Base-by-base conservation (phyloP, 2,113 vertebrate species). In the Saccopteryx leptura region DNA sequence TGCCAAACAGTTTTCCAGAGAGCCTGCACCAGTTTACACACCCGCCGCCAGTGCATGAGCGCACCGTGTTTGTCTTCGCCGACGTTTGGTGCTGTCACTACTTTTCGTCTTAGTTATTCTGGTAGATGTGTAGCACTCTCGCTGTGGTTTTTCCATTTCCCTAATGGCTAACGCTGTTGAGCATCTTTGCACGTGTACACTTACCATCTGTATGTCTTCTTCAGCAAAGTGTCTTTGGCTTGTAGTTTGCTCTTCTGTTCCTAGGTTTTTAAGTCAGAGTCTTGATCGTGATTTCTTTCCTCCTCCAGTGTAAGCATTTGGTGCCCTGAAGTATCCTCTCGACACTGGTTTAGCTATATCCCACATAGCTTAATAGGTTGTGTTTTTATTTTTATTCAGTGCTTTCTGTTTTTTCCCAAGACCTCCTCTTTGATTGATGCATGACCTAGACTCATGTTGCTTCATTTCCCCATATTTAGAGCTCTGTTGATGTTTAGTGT, bases 171-270 rank as follows among this genome's bases (percentile, higher is more conserved):
- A 12, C 63, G 26, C 65, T 66, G 69, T 88, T 61, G 60, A 78
- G n/a, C 61, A 14, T 66, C 74, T 66, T 78, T 39, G 24, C 46
- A n/a, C 61, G 31, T 78, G 60, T 66, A 12, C 28, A 39, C 28
- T 65, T 65, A 61, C 87, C 60, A 19, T 76, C 31, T 33, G 9
- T 65, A 4, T 52, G 52, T 63, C 39, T 24, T 52, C 9, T 78
- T 65, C 19, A 23, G 31, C 48, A 78, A 28, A 78, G 19, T 78
- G 48, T 76, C 72, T 76, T 76, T 76, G 65, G 31, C 31, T 48
- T 88, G 91, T 89, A 66, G 81, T 75, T 80, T 94, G 26, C 28
- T 87, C 56, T 96, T 90, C n/a, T 96, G 93, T 95, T 92, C 72
- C 88, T 72, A 48, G n/a, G 26, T 81, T 93, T 54, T 93, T 86